A percentile compares a stretch with the other conserved stretches of the same genome.
Conservation (phyloP, 2,113 vertebrate genomes). For the Apodemus speciosus region DNA sequence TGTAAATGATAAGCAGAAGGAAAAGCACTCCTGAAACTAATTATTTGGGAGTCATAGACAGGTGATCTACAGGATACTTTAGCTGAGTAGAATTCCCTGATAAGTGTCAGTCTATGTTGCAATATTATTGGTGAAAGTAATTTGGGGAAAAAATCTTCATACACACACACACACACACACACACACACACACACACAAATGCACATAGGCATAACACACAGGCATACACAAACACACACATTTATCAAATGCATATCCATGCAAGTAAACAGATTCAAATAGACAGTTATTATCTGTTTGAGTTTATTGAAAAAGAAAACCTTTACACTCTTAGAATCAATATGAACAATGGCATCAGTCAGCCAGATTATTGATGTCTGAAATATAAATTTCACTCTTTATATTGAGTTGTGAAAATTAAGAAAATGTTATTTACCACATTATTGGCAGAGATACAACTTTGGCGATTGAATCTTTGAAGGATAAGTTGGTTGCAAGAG, state of each 20-base stretch:
- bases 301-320: not conserved
- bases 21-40: not conserved
- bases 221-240: not conserved
- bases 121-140: not conserved
- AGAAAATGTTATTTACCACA: not conserved
- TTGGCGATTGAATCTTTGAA: not conserved
- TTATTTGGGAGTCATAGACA: not conserved
- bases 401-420: not conserved
- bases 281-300: not conserved
- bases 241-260: not conserved
- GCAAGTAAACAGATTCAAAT: not conserved
- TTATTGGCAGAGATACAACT: not conserved
- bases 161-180: not conserved
- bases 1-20: not conserved
- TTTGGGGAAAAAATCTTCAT: not conserved
- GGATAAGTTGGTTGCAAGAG: not conserved
- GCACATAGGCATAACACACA: not conserved
- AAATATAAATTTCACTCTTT: not conserved
- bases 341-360: not conserved
- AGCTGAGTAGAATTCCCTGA: not conserved
- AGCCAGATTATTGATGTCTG: not conserved
- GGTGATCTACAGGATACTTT: not conserved
- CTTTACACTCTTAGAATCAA: rapidly evolving
- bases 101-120: not conserved
- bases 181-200: not conserved